Conservation (phyloP, 1,140 invertebrate genomes). For the Magallana angulata region DNA sequence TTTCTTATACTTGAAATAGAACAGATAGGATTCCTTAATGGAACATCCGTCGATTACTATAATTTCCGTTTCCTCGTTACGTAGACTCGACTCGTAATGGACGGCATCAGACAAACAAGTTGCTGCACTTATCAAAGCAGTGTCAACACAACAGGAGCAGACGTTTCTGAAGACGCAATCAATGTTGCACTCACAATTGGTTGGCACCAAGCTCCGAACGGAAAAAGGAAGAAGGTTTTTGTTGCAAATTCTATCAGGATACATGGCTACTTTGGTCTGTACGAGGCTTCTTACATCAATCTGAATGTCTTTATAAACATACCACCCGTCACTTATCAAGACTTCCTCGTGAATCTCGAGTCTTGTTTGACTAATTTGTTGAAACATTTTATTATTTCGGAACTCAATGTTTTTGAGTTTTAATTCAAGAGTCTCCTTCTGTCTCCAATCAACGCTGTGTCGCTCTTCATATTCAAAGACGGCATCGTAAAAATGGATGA, state of each 20-base stretch:
- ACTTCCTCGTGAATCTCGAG: background rate
- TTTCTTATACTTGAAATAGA: background rate
- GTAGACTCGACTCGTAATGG: background rate
- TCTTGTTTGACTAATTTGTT: background rate
- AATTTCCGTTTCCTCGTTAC: background rate
- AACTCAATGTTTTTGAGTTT: conserved; percentile 4
- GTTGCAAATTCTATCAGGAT: background rate
- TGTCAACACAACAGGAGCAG: background rate
- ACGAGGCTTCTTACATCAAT: background rate
- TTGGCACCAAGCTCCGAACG: background rate
- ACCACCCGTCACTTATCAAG: background rate
- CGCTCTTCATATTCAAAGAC: conserved; percentile 10
- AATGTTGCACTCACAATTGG: background rate
- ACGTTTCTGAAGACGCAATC: conserved; percentile 1
- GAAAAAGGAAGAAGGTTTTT: background rate
- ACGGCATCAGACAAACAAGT: background rate
- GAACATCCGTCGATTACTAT: conserved; percentile 16
- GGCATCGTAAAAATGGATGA: background rate
- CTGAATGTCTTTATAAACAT: background rate
- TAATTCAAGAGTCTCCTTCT: background rate
- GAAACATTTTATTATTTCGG: background rate
- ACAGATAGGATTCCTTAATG: background rate
- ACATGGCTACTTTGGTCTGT: conserved; percentile 11
- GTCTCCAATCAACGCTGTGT: background rate
- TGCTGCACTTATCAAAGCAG: background rate